Percentiles rank a stretch among this genome's conserved stretches.
Conservation (phyloP, 2,113 vertebrate genomes). For the Crotalus horridus region DNA sequence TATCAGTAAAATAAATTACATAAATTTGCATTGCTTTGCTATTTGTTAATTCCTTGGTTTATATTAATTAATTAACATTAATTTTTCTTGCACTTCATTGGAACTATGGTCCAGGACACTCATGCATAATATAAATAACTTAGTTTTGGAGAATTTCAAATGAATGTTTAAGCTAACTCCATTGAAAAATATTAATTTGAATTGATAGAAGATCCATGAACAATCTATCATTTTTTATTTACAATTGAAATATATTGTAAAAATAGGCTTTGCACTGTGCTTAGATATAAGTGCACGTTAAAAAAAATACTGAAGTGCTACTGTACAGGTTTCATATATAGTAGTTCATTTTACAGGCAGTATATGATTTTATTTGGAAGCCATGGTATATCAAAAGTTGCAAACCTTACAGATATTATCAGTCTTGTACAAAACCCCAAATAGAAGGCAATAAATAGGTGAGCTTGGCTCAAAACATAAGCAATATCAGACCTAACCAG, state of each 20-base stretch:
- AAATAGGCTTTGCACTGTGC: not conserved
- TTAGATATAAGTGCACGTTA: not conserved
- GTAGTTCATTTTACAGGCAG: not conserved
- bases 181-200: not conserved
- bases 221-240: not conserved
- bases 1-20: not conserved
- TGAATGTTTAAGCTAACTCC: not conserved
- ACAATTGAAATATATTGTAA: not conserved
- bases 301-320: not conserved
- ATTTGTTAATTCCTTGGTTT: not conserved
- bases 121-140: not conserved
- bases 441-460: not conserved
- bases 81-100: not conserved
- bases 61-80: not conserved
- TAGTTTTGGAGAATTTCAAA: not conserved
- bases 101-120: not conserved
- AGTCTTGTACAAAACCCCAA: not conserved
- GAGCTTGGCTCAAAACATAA: not conserved
- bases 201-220: not conserved
- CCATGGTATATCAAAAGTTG: not conserved
- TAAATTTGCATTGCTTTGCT: not conserved
- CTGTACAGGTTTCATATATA: not conserved
- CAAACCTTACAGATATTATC: not conserved
- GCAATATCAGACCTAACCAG: not conserved
- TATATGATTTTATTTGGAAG: not conserved